Conservation (phyloP, 2,888 invertebrate genomes). For the Dromius quadrimaculatus region DNA sequence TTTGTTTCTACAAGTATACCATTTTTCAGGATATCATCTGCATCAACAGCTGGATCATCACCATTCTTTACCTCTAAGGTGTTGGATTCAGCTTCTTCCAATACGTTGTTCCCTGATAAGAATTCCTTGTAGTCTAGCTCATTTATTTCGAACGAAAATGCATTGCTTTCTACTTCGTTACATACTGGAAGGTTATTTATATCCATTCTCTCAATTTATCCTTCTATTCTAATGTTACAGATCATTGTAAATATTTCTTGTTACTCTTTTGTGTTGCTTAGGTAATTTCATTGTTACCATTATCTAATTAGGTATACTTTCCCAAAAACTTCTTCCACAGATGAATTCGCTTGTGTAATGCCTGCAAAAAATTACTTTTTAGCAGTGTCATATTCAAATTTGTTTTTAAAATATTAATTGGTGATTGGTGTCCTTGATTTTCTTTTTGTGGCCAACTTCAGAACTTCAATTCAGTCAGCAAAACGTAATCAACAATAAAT, state of each 20-base stretch:
- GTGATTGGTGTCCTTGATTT: slow-evolving; percentile 17
- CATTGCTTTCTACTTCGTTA: slow-evolving; percentile 23
- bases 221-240: slow-evolving; percentile 16
- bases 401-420: slow-evolving; percentile 5
- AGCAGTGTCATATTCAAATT: slow-evolving; percentile 15
- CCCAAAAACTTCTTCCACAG: no score
- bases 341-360: slow-evolving; percentile 15
- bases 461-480: not conserved
- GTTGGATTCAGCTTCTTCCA: slow-evolving; percentile 1
- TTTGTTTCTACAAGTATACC: slow-evolving; percentile 67
- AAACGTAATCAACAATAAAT: slow-evolving; percentile 19
- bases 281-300: slow-evolving; percentile 2
- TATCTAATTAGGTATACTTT: not conserved
- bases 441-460: slow-evolving; percentile 16
- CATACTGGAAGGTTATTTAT: slow-evolving; percentile 22
- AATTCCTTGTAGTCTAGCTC: slow-evolving; percentile 14
- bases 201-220: slow-evolving; percentile 13
- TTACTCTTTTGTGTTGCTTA: slow-evolving; percentile 6
- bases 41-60: slow-evolving; percentile 58
- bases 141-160: slow-evolving; percentile 12
- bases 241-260: slow-evolving; percentile 10
- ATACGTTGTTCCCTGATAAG: slow-evolving; percentile 12
- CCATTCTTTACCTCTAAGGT: slow-evolving; percentile 16
- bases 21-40: slow-evolving; percentile 66
- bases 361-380: slow-evolving; percentile 5